A percentile compares a stretch with the other conserved stretches of the same genome.
phyloP scores from a whole-genome alignment of 2,113 vertebrate genomes.

The Phylloscopus whistleri region DNA sequence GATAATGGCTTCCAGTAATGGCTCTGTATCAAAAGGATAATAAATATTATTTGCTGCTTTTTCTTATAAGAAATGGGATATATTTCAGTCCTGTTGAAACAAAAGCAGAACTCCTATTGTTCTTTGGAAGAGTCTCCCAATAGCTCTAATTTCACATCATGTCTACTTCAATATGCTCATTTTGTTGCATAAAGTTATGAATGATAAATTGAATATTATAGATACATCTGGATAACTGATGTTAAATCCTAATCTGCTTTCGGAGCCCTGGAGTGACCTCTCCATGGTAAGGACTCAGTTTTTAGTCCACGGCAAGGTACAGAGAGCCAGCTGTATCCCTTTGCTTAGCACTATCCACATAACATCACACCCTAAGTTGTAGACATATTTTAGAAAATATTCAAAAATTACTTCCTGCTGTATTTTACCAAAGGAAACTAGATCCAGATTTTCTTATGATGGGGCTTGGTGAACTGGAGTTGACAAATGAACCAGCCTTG shows the following conservation, averaged over 20 bases:
- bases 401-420: background rate
- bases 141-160: background rate
- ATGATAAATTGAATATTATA: background rate
- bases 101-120: constrained; percentile 19
- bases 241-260: background rate
- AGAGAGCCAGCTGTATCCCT: background rate
- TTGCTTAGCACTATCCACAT: background rate
- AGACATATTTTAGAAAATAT: background rate
- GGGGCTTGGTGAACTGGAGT: background rate
- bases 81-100: constrained; percentile 37
- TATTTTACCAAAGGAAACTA: background rate
- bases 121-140: background rate
- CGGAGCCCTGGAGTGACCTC: background rate
- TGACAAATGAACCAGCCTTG: background rate
- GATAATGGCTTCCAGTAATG: constrained; percentile 58
- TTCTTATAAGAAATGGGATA: constrained; percentile 6
- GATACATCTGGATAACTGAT: constrained; percentile 27
- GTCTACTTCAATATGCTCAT: background rate
- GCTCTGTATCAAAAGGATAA: constrained; percentile 34
- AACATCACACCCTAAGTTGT: background rate
- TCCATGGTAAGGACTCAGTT: background rate
- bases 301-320: background rate
- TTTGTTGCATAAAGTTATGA: background rate
- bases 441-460: background rate
- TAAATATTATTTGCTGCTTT: constrained; percentile 44